Conservation (phyloP, 2,113 vertebrate species). For the Todiramphus saurophagus region DNA sequence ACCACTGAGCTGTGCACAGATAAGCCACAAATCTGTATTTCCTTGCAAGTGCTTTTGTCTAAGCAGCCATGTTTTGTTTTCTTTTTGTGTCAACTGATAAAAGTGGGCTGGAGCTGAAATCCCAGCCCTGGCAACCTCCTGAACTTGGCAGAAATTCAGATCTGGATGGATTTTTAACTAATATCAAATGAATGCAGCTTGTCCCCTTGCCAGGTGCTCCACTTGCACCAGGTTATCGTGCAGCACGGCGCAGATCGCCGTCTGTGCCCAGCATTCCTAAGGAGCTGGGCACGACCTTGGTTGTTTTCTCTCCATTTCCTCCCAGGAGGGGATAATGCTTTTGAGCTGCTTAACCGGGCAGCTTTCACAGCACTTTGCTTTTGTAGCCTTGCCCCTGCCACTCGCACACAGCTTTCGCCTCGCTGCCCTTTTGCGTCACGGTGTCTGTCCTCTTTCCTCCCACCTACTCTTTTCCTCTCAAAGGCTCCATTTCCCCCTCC, state of each 20-base stretch:
- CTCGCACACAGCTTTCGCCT: background rate
- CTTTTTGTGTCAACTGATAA: slow-evolving; percentile 26
- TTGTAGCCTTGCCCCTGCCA: background rate
- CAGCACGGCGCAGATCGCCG: background rate
- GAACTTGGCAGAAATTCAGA: slow-evolving; percentile 9
- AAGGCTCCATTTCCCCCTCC: slow-evolving; percentile 17
- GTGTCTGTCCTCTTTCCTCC: background rate
- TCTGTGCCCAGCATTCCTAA: background rate
- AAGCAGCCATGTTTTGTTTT: background rate
- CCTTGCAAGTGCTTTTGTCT: slow-evolving; percentile 9
- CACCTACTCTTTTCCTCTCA: background rate
- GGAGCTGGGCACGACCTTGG: background rate
- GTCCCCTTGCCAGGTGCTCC: slow-evolving; percentile 26
- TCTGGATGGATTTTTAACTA: slow-evolving; percentile 18
- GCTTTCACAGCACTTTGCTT: slow-evolving; percentile 8
- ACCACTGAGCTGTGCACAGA: background rate
- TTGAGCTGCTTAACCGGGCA: slow-evolving; percentile 11
- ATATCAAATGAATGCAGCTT: background rate
- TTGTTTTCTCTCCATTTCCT: slow-evolving; percentile 11
- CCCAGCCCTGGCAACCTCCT: background rate
- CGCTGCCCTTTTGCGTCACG: background rate
- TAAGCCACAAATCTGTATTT: slow-evolving; percentile 24
- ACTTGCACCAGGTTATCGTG: background rate
- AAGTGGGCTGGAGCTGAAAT: slow-evolving; percentile 18
- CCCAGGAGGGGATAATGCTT: background rate